Percentiles rank a stretch among this genome's conserved stretches.
Evolutionary conservation across 2,888 invertebrate species (phyloP).

Genomic region (Drosophila macrospina): DNA sequence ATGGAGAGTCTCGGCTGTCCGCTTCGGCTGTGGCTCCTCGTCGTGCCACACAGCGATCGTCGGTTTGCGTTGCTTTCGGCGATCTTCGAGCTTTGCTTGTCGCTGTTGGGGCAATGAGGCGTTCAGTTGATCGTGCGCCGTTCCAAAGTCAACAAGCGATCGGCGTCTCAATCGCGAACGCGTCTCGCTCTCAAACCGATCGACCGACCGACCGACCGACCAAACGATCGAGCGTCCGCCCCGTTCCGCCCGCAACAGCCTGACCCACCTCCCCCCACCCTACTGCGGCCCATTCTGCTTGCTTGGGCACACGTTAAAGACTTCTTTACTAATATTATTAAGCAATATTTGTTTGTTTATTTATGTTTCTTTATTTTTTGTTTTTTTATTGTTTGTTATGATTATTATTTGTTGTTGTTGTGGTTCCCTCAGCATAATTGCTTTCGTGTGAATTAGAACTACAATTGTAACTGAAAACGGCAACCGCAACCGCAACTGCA

Average conservation of each 20-base stretch:
- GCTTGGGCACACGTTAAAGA: not conserved
- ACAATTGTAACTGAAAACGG: constrained; percentile 12
- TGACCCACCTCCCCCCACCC: constrained; percentile 1
- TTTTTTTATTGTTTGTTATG: too few species aligned
- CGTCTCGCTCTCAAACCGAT: constrained; percentile 12
- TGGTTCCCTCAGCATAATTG: constrained; percentile 33
- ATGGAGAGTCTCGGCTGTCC: too few species aligned
- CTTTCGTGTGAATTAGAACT: constrained; percentile 26
- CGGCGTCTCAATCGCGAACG: constrained; percentile 28
- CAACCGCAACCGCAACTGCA: not conserved
- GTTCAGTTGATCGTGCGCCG: constrained; percentile 76
- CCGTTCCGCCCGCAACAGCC: constrained; percentile 1
- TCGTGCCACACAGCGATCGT: constrained; percentile 11
- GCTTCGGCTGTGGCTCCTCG: constrained; percentile 42
- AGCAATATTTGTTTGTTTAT: constrained; percentile 1
- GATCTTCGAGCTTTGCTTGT: constrained; percentile 65
- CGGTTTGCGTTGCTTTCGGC: constrained; percentile 2
- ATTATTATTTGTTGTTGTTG: constrained; percentile 8
- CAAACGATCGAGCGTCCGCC: not conserved
- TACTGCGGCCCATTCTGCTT: not conserved
- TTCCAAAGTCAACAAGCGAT: constrained; percentile 78
- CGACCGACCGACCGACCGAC: not conserved
- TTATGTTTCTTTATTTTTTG: too few species aligned
- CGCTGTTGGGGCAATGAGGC: constrained; percentile 46
- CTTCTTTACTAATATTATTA: constrained; percentile 4